These are phyloP conservation scores for Wiebesia pumilae DNA, from an alignment of 1,140 invertebrate genomes.

Conservation along the genomic window DNA sequence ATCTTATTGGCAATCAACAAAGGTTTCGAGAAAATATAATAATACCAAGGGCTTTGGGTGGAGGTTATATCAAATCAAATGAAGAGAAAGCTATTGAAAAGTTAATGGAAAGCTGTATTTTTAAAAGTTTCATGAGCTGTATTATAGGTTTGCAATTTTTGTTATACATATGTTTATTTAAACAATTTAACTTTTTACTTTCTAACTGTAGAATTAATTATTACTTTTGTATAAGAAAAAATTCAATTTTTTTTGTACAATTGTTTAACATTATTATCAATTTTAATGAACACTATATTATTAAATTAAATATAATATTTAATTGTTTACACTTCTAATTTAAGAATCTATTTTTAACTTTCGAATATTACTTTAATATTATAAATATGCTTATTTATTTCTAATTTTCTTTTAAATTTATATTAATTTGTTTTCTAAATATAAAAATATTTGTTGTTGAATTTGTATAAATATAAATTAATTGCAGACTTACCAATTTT, in stretches of 20 bases:
- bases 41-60: slow-evolving; percentile 85
- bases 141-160: slow-evolving; percentile 81
- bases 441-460: background rate
- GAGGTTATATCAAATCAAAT: slow-evolving; percentile 86
- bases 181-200: slow-evolving; percentile 48
- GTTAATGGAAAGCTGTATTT: slow-evolving; percentile 92
- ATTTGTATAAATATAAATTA: background rate
- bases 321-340: too few relatives aligned
- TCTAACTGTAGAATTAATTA: background rate
- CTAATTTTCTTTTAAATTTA: background rate
- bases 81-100: slow-evolving; percentile 92
- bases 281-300: too few relatives aligned
- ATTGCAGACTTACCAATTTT: background rate
- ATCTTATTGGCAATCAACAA: slow-evolving; percentile 65
- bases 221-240: too few relatives aligned
- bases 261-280: too few relatives aligned
- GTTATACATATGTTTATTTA: slow-evolving; percentile 12
- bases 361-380: too few relatives aligned
- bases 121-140: slow-evolving; percentile 93
- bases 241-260: too few relatives aligned
- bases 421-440: background rate
- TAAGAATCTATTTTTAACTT: too few relatives aligned
- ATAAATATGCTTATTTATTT: background rate
- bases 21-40: slow-evolving; percentile 87
- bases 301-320: too few relatives aligned